Percentiles rank a stretch among this genome's conserved stretches.
phyloP scores from a whole-genome alignment of 2,113 vertebrate genomes.

The Cyanoderma ruficeps region DNA sequence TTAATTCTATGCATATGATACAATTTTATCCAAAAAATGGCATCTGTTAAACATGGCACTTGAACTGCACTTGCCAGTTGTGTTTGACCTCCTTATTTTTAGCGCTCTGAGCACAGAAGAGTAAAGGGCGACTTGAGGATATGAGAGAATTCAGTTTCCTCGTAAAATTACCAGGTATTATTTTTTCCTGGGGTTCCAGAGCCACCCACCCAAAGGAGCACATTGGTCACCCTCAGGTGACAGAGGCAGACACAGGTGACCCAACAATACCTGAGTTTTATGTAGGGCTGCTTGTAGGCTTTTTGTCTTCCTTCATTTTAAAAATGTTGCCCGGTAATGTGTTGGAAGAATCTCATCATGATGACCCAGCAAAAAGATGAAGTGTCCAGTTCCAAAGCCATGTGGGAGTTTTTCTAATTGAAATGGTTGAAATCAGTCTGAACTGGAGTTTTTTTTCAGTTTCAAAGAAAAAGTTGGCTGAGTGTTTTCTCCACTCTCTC shows the following conservation, averaged over 20 bases:
- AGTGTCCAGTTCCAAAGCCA: neutral
- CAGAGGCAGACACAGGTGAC: neutral
- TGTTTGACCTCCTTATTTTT: neutral
- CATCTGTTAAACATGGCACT: neutral
- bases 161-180: accelerated
- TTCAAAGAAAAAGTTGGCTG: neutral
- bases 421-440: neutral
- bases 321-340: neutral
- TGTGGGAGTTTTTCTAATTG: neutral
- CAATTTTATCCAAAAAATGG: neutral
- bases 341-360: neutral
- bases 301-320: neutral
- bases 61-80: neutral
- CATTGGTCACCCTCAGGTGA: neutral
- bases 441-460: accelerated
- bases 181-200: neutral
- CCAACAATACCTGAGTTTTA: neutral
- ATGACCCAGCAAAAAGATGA: neutral
- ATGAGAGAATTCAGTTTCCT: neutral
- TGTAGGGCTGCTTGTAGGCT: neutral
- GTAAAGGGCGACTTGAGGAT: neutral
- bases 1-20: neutral
- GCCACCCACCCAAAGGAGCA: neutral
- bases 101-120: neutral
- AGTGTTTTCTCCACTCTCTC: neutral